Evolutionary conservation across 1,140 invertebrate genomes (phyloP).

Genomic region (Diachasmimorpha longicaudata): DNA sequence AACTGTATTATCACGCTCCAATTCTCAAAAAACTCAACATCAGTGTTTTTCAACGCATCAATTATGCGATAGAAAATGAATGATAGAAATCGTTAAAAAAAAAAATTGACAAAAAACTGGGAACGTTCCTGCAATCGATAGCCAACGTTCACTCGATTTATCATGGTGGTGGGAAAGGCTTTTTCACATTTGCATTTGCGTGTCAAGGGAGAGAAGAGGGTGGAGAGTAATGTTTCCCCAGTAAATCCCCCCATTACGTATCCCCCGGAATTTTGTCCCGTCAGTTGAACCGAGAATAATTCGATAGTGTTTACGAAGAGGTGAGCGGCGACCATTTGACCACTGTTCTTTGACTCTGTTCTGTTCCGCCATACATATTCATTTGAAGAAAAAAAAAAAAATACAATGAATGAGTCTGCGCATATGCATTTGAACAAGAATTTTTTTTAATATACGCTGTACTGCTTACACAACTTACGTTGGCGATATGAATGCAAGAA

Average conservation of each 20-base stretch:
- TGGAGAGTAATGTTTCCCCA: background rate
- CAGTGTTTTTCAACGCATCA: background rate
- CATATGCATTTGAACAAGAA: background rate
- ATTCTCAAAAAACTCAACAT: background rate
- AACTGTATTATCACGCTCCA: background rate
- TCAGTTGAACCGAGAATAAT: background rate
- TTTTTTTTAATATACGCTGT: background rate
- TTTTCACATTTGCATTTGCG: constrained; percentile 47
- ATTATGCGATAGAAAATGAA: background rate
- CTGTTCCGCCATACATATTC: background rate
- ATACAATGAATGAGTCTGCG: background rate
- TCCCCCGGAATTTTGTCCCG: background rate
- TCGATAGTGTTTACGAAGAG: constrained; percentile 2
- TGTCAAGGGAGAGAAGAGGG: constrained; percentile 13
- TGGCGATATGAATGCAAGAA: background rate
- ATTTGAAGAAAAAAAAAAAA: background rate
- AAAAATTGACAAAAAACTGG: background rate
- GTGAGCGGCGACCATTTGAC: background rate
- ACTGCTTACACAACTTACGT: background rate
- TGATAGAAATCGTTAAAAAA: background rate
- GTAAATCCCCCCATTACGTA: background rate
- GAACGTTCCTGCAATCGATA: background rate
- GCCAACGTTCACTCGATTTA: background rate
- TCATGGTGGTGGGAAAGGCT: constrained; percentile 32
- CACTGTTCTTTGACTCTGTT: background rate